These are phyloP conservation scores for Corythoichthys haematopterus DNA, from an alignment of 2,113 vertebrate genomes.

Conservation along the genomic window DNA sequence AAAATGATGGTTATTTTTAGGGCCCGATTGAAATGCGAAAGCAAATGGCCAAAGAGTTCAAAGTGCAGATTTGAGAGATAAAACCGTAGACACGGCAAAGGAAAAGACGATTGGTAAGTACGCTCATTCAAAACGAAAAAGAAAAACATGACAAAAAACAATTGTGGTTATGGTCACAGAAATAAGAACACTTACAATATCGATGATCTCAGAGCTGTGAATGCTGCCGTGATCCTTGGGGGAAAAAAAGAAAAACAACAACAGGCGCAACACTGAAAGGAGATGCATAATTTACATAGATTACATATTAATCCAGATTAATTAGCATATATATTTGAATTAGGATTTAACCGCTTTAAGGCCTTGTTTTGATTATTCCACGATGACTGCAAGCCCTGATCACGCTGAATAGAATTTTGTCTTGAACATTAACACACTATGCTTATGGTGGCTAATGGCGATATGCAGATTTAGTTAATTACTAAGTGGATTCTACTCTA, in stretches of 20 bases:
- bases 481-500: conserved; percentile 64
- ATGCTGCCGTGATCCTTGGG: conserved; percentile 2
- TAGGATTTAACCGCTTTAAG: conserved; percentile 70
- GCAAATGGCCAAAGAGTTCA: conserved; percentile 56
- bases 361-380: conserved; percentile 69
- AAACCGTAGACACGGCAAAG: conserved; percentile 29
- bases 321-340: conserved; percentile 78
- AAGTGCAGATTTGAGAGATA: conserved; percentile 44
- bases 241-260: conserved; percentile 31
- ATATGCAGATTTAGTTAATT: conserved; percentile 75
- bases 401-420: conserved; percentile 53
- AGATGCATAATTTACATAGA: conserved; percentile 64
- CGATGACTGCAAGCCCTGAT: conserved; percentile 60
- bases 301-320: conserved; percentile 69
- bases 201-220: conserved; percentile 1
- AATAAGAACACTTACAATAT: conserved; percentile 9
- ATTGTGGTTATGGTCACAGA: conserved; percentile 6
- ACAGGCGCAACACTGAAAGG: conserved; percentile 42
- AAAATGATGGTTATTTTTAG: conserved; percentile 76
- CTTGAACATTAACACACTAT: conserved; percentile 64
- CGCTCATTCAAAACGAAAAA: conserved; percentile 23
- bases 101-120: conserved; percentile 24
- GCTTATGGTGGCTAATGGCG: conserved; percentile 71
- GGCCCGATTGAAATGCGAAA: conserved; percentile 73
- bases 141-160: conserved; percentile 17